Percentiles rank a stretch among this genome's conserved stretches.
phyloP scores from a whole-genome alignment of 2,113 vertebrate species.

The Sebastes schlegelii region DNA sequence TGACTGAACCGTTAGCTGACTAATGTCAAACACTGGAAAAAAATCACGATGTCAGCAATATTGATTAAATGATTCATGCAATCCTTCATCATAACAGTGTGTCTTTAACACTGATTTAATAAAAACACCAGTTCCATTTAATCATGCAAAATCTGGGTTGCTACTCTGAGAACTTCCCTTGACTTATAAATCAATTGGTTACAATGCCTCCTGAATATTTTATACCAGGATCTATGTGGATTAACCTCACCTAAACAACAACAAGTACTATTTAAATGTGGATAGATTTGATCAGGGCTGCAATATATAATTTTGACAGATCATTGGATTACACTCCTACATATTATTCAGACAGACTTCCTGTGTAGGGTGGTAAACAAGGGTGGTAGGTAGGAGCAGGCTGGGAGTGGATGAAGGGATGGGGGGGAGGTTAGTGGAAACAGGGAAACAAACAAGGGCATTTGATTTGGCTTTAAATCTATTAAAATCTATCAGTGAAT shows the following conservation, averaged over 20 bases:
- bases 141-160: too few species aligned
- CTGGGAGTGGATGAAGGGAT: too few species aligned
- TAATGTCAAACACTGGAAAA: background rate
- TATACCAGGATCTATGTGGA: too few species aligned
- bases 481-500: background rate
- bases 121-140: background rate
- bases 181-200: background rate
- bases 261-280: background rate
- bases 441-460: too few species aligned
- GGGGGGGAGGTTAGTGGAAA: background rate
- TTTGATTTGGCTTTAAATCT: background rate
- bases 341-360: background rate
- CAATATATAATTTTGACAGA: background rate
- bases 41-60: background rate
- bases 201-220: background rate
- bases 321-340: background rate
- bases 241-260: too few species aligned
- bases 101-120: background rate
- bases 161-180: background rate
- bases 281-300: background rate
- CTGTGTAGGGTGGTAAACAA: background rate
- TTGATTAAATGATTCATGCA: background rate
- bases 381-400: too few species aligned
- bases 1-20: background rate
- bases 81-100: background rate